Base-by-base conservation (phyloP, 2,113 vertebrate species). In the Grus americana region DNA sequence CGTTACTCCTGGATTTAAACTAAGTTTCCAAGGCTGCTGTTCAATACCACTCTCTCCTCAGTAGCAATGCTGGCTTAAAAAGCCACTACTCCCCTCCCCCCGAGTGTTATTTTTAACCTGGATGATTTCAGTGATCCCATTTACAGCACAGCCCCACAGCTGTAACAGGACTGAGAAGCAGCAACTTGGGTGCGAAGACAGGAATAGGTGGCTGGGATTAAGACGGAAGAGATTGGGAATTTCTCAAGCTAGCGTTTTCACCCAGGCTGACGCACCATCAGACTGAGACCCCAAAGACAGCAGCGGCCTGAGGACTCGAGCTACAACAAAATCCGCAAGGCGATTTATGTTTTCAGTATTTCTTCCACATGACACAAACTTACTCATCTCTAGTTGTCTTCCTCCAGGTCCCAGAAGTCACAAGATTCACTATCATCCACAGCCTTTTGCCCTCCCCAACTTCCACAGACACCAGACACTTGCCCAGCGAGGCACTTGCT, bases 121-220 rank as follows among this genome's bases (percentile, higher is more conserved):
- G 94, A 42, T 89, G 89, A 97, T 67, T 92, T 42, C 95, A 95
- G 95, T 89, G 96, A 97, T 97, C 96, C 96, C 96, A 93, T 97
- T 96, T 96, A 38, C 92, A 90, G 93, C 75, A 47, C 70, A 62
- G 83, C 91, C 96, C 96, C 95, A 95, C 94, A 92, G 91, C 95
- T 84, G 82, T 11, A 88, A 3, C 72, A 8, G 71, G 79, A 5
- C 58, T 11, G 74, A 80, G 90, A 23, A 79, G 85, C 88, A 73
- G 90, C 79, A 30, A 22, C 79, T 88, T 19, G 72, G 88, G 36
- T 19, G 84, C 1, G 1, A 87, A 71, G 59, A 50, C 83, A 71
- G 92, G 50, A 93, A 91, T 55, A 58, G 72, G 79, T 2, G 30
- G 6, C 34, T 10, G 4, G 72, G 67, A 86, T 70, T 36, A 44